Base-by-base conservation (phyloP, 2,888 invertebrate species). In the Eupithecia dodoneata region DNA sequence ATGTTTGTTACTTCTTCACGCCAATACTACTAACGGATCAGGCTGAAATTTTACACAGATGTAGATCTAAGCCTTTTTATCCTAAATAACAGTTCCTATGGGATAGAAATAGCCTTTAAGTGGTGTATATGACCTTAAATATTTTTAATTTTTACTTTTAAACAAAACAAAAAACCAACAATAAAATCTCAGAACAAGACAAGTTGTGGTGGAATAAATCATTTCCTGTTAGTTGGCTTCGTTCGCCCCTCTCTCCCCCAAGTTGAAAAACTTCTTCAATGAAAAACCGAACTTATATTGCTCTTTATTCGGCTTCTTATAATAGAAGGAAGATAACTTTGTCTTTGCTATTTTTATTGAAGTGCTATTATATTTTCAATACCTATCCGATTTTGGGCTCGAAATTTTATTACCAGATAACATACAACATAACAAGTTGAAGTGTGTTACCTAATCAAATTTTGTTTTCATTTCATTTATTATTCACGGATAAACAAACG, bases 231-330 rank as follows among this genome's bases (percentile, higher is more conserved):
- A 88, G 88, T 91, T 90, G 89, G 88, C 86, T 87, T 81, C 86
- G 87, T 87, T 85, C 85, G 86, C 87, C 87, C 85, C 86, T 86
- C 87, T 87, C 85, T 81, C 81, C 86, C 81, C 86, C 80, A 87
- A 91, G 87, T 87, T 87, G 83, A 87, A 87, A 85, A 89, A 91
- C 85, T 91, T 88, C 84, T 84, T 84, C 83, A 88, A 92, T 91
- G 92, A 91, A 91, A 90, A 88, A 86, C 81, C 86, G 81, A 92
- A 92, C 89, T 93, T 93, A 91, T 92, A 93, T 93, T 92, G 91
- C 88, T 91, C 88, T 91, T 90, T 92, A 87, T 86, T 87, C 85
- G 85, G 86, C 86, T 89, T 91, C 88, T 89, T 89, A 91, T 91
- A 92, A 90, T 89, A 90, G 84, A 84, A 83, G 86, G 85, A 84